phyloP scores from a whole-genome alignment of 1,140 invertebrate genomes.

The Hycleus phaleratus region DNA sequence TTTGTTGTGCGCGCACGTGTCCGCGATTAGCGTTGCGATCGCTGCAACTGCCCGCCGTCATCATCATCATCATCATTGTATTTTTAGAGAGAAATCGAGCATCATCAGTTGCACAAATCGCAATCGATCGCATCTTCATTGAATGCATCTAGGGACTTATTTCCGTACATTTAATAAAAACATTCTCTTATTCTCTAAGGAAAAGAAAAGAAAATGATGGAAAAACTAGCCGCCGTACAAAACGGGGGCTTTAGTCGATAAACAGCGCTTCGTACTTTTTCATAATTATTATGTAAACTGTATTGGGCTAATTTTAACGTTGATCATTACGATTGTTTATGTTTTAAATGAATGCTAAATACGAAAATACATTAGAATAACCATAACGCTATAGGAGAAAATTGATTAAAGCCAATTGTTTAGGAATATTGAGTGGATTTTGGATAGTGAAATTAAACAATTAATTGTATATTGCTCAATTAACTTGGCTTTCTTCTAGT shows the following conservation, averaged over 20 bases:
- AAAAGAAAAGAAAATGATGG: too few relatives aligned
- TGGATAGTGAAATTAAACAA: slow-evolving; percentile 8
- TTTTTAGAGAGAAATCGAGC: neutral
- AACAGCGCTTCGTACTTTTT: slow-evolving; percentile 40
- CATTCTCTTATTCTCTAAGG: neutral
- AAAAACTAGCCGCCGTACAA: slow-evolving; percentile 11
- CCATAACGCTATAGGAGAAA: neutral
- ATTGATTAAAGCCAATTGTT: slow-evolving; percentile 20
- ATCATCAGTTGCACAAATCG: neutral
- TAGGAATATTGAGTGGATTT: slow-evolving; percentile 33
- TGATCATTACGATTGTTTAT: slow-evolving; percentile 31
- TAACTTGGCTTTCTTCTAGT: slow-evolving; percentile 25
- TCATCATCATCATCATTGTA: neutral
- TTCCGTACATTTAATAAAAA: neutral
- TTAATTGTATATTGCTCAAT: slow-evolving; percentile 39
- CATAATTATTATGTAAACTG: slow-evolving; percentile 33
- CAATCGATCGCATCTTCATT: neutral
- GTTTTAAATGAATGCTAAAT: too few relatives aligned
- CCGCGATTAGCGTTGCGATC: slow-evolving; percentile 11
- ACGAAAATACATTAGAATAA: too few relatives aligned
- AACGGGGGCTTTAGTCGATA: slow-evolving; percentile 8
- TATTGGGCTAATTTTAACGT: slow-evolving; percentile 33
- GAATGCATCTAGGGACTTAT: neutral
- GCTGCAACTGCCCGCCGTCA: neutral
- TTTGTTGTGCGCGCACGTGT: slow-evolving; percentile 29